Conservation (phyloP, 2,113 vertebrate species). For the Datnioides undecimradiatus region DNA sequence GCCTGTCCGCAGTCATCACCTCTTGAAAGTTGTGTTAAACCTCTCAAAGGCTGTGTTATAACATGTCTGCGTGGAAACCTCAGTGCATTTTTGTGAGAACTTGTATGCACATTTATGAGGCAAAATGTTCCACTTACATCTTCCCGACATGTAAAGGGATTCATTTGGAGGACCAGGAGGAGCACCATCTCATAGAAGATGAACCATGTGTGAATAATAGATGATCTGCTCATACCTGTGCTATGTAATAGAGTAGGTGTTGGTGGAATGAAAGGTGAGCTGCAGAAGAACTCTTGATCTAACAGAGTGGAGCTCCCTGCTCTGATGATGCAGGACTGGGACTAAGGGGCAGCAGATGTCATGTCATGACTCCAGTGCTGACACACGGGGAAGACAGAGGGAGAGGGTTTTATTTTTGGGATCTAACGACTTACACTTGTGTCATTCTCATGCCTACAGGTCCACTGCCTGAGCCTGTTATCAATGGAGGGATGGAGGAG, state of each 20-base stretch:
- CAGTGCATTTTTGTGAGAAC: background rate
- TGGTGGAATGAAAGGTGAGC: constrained; percentile 66
- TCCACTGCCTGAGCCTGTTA: constrained; percentile 90
- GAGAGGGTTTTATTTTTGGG: background rate
- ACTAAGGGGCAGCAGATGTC: constrained; percentile 12
- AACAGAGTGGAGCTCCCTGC: constrained; percentile 30
- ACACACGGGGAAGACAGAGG: background rate
- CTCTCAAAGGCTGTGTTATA: background rate
- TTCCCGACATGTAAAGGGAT: constrained; percentile 2
- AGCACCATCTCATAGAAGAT: constrained; percentile 48
- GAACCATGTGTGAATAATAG: constrained; percentile 70
- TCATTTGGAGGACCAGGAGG: constrained; percentile 5
- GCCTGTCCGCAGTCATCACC: background rate
- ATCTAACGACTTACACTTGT: constrained; percentile 40
- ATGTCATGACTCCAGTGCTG: background rate
- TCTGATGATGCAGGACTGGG: constrained; percentile 18
- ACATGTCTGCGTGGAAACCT: background rate
- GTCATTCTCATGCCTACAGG: constrained; percentile 79
- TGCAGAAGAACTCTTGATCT: constrained; percentile 49
- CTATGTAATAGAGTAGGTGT: constrained; percentile 68
- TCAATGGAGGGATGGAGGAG: constrained; percentile 88
- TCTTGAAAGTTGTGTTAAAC: background rate
- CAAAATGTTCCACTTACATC: background rate
- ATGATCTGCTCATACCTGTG: constrained; percentile 66
- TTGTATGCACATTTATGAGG: too few relatives aligned